Conservation (phyloP, 2,113 vertebrate species). For the Ciconia stormi region DNA sequence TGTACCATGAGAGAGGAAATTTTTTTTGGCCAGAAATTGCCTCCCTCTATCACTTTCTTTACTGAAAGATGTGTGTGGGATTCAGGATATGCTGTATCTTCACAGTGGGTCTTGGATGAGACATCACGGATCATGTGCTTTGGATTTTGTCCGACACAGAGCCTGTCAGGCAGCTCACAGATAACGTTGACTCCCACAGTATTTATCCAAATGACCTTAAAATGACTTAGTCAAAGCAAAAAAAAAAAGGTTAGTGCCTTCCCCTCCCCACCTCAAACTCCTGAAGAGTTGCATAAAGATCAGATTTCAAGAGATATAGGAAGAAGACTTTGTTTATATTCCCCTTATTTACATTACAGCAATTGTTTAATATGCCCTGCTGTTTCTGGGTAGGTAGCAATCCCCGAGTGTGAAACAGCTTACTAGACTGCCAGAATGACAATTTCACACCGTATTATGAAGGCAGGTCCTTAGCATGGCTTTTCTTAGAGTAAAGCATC, state of each 20-base stretch:
- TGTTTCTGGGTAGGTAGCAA: not conserved
- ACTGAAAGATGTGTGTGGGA: not conserved
- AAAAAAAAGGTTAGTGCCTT: not conserved
- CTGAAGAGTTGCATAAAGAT: not conserved
- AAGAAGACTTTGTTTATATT: not conserved
- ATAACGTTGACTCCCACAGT: not conserved
- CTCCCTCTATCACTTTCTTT: not conserved
- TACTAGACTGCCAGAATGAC: not conserved
- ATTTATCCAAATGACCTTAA: not conserved
- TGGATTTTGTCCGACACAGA: not conserved
- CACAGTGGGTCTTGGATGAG: not conserved
- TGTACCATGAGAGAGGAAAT: not conserved
- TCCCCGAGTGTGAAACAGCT: not conserved
- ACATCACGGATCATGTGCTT: not conserved
- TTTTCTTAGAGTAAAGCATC: not conserved
- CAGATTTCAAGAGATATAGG: not conserved
- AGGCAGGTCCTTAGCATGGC: not conserved
- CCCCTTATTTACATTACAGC: not conserved
- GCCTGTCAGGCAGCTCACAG: not conserved
- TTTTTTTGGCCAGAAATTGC: not conserved
- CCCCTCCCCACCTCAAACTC: not conserved
- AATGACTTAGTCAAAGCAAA: not conserved
- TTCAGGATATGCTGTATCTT: not conserved
- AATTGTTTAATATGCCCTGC: not conserved
- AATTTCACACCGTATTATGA: fast-evolving